phyloP scores from a whole-genome alignment of 2,888 invertebrate genomes.

The Amiota communis region DNA sequence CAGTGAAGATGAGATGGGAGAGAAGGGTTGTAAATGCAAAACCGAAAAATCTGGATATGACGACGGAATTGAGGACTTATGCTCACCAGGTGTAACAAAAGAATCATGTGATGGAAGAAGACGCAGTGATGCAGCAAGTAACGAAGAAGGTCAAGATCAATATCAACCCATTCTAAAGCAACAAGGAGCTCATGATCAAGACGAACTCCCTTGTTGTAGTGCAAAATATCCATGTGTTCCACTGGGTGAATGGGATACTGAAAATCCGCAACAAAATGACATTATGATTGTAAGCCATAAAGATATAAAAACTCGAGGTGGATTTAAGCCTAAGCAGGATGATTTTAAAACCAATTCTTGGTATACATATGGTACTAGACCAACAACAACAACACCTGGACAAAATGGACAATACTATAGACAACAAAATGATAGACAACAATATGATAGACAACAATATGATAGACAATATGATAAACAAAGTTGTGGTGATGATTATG shows the following conservation, averaged over 20 bases:
- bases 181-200: too few relatives aligned
- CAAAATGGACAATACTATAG: too few relatives aligned
- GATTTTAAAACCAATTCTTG: not conserved
- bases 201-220: too few relatives aligned
- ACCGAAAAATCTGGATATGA: not conserved
- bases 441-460: not conserved
- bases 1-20: not conserved
- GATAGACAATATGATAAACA: not conserved
- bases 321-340: not conserved
- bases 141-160: too few relatives aligned
- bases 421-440: too few relatives aligned
- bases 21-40: not conserved
- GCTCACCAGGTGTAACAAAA: too few relatives aligned
- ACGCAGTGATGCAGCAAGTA: too few relatives aligned
- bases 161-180: too few relatives aligned
- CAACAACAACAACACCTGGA: too few relatives aligned
- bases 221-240: too few relatives aligned
- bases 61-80: not conserved
- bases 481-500: not conserved
- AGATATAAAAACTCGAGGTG: constrained; percentile 12
- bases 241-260: too few relatives aligned
- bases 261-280: not conserved
- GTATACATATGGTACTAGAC: constrained; percentile 8
- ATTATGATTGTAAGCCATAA: constrained; percentile 3
- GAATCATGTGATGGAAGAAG: too few relatives aligned